Evolutionary conservation across 2,888 invertebrate species (phyloP).

Genomic region (Hydraecia micacea): DNA sequence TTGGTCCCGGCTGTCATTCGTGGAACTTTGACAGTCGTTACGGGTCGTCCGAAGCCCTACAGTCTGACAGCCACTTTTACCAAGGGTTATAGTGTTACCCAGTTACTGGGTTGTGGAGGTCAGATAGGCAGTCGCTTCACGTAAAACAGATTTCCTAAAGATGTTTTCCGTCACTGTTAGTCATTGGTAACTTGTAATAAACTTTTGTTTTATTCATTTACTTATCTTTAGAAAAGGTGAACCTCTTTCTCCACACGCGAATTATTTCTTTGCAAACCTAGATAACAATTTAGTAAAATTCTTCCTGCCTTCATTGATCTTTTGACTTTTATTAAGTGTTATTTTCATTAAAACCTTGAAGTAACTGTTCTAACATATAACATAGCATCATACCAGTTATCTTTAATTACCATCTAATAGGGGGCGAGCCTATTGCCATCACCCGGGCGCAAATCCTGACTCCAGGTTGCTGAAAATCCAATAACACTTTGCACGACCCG

Average conservation of each 20-base stretch:
- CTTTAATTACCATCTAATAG: background rate
- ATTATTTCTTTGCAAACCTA: background rate
- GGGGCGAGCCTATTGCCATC: background rate
- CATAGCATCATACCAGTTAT: background rate
- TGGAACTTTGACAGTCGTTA: background rate
- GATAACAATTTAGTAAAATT: constrained; percentile 34
- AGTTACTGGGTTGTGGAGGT: background rate
- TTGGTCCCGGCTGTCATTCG: background rate
- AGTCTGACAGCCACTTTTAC: background rate
- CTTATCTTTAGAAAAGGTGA: constrained; percentile 10
- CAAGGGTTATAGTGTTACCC: background rate
- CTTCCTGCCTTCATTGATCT: background rate
- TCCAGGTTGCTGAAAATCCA: background rate
- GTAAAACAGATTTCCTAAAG: background rate
- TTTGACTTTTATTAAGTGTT: constrained; percentile 8
- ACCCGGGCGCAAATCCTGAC: too few relatives aligned
- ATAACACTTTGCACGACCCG: background rate
- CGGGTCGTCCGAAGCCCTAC: background rate
- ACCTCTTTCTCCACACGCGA: constrained; percentile 5
- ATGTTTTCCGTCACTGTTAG: background rate
- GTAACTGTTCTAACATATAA: background rate
- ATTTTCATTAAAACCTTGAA: constrained; percentile 5
- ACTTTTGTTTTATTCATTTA: background rate
- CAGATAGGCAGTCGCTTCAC: background rate
- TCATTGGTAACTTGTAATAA: background rate